Percentiles rank a stretch among this genome's conserved stretches.
Conservation (phyloP, 2,797 vertebrate genomes). For the Syncerus caffer region DNA sequence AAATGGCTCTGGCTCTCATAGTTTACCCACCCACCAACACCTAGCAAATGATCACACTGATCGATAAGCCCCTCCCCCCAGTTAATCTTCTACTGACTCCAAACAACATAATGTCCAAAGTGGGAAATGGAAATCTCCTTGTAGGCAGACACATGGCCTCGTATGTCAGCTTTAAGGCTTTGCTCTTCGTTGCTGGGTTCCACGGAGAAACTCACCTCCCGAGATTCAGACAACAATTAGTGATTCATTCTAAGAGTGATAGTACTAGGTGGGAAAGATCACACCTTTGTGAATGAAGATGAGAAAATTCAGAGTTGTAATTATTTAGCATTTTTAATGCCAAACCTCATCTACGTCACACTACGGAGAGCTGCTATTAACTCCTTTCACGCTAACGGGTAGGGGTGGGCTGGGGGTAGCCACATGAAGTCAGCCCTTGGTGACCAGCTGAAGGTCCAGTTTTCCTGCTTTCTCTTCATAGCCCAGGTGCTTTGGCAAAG, state of each 20-base stretch:
- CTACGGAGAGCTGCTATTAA: slow-evolving; percentile 44
- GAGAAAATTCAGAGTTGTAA: slow-evolving; percentile 73
- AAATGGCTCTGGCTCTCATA: not conserved
- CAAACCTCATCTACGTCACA: slow-evolving; percentile 8
- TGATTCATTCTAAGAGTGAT: slow-evolving; percentile 46
- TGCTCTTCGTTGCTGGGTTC: slow-evolving; percentile 34
- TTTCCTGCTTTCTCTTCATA: not conserved
- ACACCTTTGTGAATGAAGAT: slow-evolving; percentile 65
- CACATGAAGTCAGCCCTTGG: not conserved
- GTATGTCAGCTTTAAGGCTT: slow-evolving; percentile 40
- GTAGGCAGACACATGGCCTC: not conserved
- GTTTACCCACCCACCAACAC: not conserved
- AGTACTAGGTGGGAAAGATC: slow-evolving; percentile 74
- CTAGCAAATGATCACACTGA: not conserved
- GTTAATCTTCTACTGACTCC: slow-evolving; percentile 42
- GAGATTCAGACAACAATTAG: slow-evolving; percentile 50
- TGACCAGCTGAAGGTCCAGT: not conserved
- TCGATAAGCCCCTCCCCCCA: not conserved
- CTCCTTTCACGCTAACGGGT: not conserved
- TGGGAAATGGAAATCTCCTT: slow-evolving; percentile 41
- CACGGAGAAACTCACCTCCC: slow-evolving; percentile 49
- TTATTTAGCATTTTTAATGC: slow-evolving; percentile 68
- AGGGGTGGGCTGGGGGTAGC: fast-evolving
- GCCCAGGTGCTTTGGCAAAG: not conserved
- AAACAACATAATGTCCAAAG: slow-evolving; percentile 56